Evolutionary conservation across 2,888 invertebrate species (phyloP).

Genomic region (Hybos culiciformis): DNA sequence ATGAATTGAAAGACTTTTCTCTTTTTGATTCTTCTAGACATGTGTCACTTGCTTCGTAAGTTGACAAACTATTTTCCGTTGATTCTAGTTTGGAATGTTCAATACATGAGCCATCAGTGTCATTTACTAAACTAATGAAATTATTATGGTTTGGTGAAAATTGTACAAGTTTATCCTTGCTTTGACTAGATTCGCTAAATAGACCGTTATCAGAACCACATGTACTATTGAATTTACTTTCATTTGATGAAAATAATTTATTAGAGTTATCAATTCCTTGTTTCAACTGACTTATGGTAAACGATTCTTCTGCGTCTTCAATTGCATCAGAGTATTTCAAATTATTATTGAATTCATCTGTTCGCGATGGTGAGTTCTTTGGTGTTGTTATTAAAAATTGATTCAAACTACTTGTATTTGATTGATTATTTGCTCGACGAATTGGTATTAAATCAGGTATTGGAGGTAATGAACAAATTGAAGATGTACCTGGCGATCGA

Average conservation of each 20-base stretch:
- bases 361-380: not conserved
- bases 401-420: conserved; percentile 4
- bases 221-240: not conserved
- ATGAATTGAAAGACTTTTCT: too few species aligned
- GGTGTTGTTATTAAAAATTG: too few species aligned
- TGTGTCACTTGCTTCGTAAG: too few species aligned
- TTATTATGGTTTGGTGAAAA: not conserved
- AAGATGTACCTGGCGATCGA: conserved; percentile 9
- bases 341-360: not conserved
- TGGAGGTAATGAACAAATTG: conserved; percentile 15
- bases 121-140: too few species aligned
- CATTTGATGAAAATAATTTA: not conserved
- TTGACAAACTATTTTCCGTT: too few species aligned
- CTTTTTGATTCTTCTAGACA: too few species aligned
- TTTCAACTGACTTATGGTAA: too few species aligned
- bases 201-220: not conserved
- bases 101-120: too few species aligned
- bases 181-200: conserved; percentile 1
- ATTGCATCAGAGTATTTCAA: too few species aligned
- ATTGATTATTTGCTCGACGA: conserved; percentile 9
- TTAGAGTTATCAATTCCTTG: conserved; percentile 1
- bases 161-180: not conserved
- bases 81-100: too few species aligned
- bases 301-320: too few species aligned
- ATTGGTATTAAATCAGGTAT: conserved; percentile 18